These are phyloP conservation scores for Oxyscelio sp. DNA, from an alignment of 2,888 invertebrate genomes.

Conservation along the genomic window DNA sequence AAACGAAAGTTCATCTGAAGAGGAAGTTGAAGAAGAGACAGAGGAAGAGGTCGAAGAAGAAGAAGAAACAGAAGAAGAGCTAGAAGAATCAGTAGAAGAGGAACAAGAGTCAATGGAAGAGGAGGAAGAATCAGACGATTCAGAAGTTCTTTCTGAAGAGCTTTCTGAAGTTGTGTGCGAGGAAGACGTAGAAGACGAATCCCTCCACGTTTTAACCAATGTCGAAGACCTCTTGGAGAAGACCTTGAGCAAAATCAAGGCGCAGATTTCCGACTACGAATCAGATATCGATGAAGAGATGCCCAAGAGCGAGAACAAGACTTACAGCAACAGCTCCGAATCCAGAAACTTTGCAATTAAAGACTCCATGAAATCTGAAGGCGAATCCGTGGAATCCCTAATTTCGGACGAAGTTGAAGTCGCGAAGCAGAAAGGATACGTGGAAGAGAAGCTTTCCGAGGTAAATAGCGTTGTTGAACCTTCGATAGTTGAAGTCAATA, in stretches of 20 bases:
- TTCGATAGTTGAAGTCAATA: too few relatives aligned
- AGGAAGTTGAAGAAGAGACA: constrained; percentile 78
- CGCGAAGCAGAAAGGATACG: constrained; percentile 24
- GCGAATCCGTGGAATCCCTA: constrained; percentile 53
- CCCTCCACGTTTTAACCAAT: constrained; percentile 81
- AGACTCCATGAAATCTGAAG: constrained; percentile 67
- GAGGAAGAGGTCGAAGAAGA: constrained; percentile 58
- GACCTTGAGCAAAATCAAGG: constrained; percentile 85
- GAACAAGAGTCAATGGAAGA: constrained; percentile 21
- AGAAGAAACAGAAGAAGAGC: constrained; percentile 69
- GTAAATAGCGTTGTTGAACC: not conserved
- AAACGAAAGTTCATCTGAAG: constrained; percentile 75
- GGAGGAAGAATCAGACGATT: too few relatives aligned
- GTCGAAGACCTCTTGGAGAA: constrained; percentile 85
- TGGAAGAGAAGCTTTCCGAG: not conserved
- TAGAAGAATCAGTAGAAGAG: constrained; percentile 77
- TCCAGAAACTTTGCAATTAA: constrained; percentile 58
- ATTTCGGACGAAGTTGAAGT: constrained; percentile 48
- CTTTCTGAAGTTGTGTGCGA: constrained; percentile 24
- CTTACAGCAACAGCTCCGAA: constrained; percentile 46
- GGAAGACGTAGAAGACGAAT: constrained; percentile 64
- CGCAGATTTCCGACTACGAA: constrained; percentile 85
- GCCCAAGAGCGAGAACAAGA: constrained; percentile 35
- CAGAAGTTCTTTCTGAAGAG: constrained; percentile 11
- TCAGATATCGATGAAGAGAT: constrained; percentile 77